phyloP scores from a whole-genome alignment of 2,888 invertebrate species.

The Anthoptus insignis region DNA sequence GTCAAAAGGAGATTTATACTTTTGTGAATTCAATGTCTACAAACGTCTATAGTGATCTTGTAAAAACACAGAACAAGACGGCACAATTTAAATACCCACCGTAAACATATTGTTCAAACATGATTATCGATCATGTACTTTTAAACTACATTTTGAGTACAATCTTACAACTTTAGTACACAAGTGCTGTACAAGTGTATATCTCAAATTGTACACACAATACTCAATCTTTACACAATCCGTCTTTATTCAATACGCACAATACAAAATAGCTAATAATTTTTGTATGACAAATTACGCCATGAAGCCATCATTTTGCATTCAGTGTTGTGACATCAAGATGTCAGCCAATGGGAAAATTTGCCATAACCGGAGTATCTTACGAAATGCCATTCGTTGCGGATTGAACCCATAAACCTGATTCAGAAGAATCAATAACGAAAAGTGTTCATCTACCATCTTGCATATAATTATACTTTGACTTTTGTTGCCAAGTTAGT shows the following conservation, averaged over 20 bases:
- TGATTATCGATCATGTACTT: too few relatives aligned
- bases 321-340: conserved; percentile 27
- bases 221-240: conserved; percentile 25
- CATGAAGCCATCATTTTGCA: conserved; percentile 32
- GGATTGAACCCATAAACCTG: conserved; percentile 14
- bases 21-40: too few relatives aligned
- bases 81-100: too few relatives aligned
- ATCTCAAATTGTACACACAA: conserved; percentile 5
- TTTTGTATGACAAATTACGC: conserved; percentile 33
- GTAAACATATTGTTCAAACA: too few relatives aligned
- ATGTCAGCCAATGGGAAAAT: conserved; percentile 43
- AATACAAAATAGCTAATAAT: conserved; percentile 31
- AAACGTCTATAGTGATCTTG: too few relatives aligned
- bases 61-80: too few relatives aligned
- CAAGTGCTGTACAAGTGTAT: neutral
- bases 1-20: too few relatives aligned
- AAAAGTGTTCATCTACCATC: too few relatives aligned
- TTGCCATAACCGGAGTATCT: conserved; percentile 38
- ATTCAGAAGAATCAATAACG: conserved; percentile 37
- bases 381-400: conserved; percentile 36
- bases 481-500: too few relatives aligned
- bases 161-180: too few relatives aligned
- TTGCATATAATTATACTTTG: too few relatives aligned
- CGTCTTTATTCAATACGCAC: conserved; percentile 32
- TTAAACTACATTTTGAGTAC: too few relatives aligned